These are phyloP conservation scores for Megaleporinus macrocephalus DNA, from an alignment of 2,113 vertebrate genomes.

Conservation along the genomic window DNA sequence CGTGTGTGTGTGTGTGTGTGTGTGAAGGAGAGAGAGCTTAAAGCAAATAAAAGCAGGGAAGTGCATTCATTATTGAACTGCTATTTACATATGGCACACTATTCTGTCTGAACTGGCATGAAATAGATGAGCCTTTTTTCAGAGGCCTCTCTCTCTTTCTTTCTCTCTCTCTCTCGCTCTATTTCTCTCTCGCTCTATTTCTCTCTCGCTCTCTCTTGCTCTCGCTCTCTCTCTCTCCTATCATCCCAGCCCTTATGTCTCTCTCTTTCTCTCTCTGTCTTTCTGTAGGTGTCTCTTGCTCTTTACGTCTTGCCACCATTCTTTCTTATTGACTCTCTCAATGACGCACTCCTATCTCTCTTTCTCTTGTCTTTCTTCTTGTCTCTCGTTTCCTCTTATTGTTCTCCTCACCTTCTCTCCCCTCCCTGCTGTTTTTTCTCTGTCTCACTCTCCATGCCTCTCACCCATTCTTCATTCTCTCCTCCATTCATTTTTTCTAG, in stretches of 20 bases:
- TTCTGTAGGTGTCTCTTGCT: too few relatives aligned
- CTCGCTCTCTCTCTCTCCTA: neutral
- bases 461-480: neutral
- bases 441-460: neutral
- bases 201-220: neutral
- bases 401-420: neutral
- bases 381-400: too few relatives aligned
- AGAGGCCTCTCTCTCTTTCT: slow-evolving; percentile 59
- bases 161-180: slow-evolving; percentile 11
- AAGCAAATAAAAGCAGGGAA: slow-evolving; percentile 82
- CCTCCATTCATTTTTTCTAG: neutral
- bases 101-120: slow-evolving; percentile 77
- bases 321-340: neutral
- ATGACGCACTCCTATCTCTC: neutral
- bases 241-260: too few relatives aligned
- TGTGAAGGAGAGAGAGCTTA: slow-evolving; percentile 57
- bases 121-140: slow-evolving; percentile 72
- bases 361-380: neutral
- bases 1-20: neutral
- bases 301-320: neutral
- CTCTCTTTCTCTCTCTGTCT: neutral
- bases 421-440: neutral
- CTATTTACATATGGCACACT: slow-evolving; percentile 79
- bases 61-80: slow-evolving; percentile 81
- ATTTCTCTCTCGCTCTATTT: neutral